phyloP scores from a whole-genome alignment of 2,888 invertebrate species.

The Bibio marci region DNA sequence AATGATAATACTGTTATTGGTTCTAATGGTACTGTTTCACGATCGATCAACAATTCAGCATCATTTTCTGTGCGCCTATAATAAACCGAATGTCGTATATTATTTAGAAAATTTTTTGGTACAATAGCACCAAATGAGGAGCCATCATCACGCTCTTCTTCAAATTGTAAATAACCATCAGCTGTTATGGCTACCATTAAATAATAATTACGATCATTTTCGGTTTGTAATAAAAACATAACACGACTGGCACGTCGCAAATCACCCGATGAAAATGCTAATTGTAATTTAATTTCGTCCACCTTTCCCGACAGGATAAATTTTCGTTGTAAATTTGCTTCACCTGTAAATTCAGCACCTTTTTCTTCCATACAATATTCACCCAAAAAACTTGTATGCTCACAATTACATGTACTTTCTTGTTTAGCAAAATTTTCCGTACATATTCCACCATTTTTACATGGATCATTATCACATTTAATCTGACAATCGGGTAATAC shows the following conservation, averaged over 20 bases:
- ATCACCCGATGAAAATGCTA: conserved; percentile 75
- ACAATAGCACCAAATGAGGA: conserved; percentile 55
- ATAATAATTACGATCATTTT: conserved; percentile 70
- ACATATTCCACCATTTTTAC: conserved; percentile 74
- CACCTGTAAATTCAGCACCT: conserved; percentile 77
- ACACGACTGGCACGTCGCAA: conserved; percentile 62
- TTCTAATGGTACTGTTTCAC: conserved; percentile 51
- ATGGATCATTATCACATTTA: conserved; percentile 76
- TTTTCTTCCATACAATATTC: conserved; percentile 78
- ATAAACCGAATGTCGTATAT: conserved; percentile 54
- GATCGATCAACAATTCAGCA: conserved; percentile 55
- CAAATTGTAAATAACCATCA: conserved; percentile 67
- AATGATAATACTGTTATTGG: conserved; percentile 50
- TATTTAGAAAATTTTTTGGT: conserved; percentile 66
- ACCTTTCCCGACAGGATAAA: conserved; percentile 56
- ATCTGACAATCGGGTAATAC: conserved; percentile 70
- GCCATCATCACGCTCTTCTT: conserved; percentile 74
- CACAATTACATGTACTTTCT: conserved; percentile 74
- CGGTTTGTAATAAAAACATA: conserved; percentile 62
- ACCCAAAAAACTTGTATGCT: conserved; percentile 77
- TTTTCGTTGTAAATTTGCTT: conserved; percentile 63
- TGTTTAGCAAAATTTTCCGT: conserved; percentile 77
- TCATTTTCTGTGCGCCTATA: conserved; percentile 52
- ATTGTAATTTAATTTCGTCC: conserved; percentile 59
- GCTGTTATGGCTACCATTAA: conserved; percentile 64